Percentiles rank a stretch among this genome's conserved stretches.
These are phyloP conservation scores for Trichogramma evanescens DNA, from an alignment of 2,888 invertebrate genomes.

Conservation along the genomic window DNA sequence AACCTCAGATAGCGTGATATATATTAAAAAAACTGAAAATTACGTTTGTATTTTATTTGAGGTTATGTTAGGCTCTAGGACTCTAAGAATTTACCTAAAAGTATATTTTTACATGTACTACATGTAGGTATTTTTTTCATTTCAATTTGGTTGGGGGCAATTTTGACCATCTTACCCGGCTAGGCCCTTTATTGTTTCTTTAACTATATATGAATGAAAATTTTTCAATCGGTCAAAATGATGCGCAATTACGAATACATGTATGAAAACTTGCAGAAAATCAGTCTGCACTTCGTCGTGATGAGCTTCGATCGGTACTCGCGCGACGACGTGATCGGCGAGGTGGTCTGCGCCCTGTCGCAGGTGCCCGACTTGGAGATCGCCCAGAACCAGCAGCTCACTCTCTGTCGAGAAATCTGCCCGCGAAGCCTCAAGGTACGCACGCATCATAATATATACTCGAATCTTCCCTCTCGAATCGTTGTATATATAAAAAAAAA, in stretches of 20 bases:
- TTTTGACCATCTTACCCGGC: too few species aligned
- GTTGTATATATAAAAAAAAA: background rate
- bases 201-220: background rate
- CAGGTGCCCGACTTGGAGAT: slow-evolving; percentile 58
- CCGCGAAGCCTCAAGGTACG: slow-evolving; percentile 86
- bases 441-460: too few species aligned
- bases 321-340: slow-evolving; percentile 96
- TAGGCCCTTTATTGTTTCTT: too few species aligned
- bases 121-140: too few species aligned
- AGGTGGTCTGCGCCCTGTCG: slow-evolving; percentile 81
- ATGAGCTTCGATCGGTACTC: slow-evolving; percentile 82
- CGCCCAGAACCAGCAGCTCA: slow-evolving; percentile 71
- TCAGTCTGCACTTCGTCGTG: slow-evolving; percentile 89
- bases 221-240: background rate
- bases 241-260: too few species aligned
- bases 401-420: slow-evolving; percentile 81
- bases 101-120: too few species aligned
- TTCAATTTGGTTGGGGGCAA: too few species aligned
- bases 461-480: background rate
- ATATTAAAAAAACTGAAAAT: too few species aligned
- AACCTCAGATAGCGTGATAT: too few species aligned
- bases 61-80: too few species aligned
- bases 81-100: too few species aligned
- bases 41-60: too few species aligned
- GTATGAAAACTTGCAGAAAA: slow-evolving; percentile 52